Conservation (phyloP, 2,113 vertebrate genomes). For the Ciconia maguari region DNA sequence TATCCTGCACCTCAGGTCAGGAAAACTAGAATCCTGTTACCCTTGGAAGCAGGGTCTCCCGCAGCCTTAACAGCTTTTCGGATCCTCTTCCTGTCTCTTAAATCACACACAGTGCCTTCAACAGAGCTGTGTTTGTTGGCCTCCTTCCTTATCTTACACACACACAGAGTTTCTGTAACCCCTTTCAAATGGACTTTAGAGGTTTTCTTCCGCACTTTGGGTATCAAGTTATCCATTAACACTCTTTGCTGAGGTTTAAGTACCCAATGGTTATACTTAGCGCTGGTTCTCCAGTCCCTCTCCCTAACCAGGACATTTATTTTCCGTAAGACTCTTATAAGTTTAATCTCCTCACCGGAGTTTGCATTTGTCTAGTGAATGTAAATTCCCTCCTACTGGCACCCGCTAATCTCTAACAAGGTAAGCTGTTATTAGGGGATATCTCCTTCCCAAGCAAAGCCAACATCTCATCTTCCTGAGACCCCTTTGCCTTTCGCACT, state of each 20-base stretch:
- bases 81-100: background rate
- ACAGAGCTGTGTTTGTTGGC: conserved; percentile 10
- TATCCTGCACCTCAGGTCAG: background rate
- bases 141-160: conserved; percentile 39
- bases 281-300: background rate
- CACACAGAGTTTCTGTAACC: background rate
- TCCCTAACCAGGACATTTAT: conserved; percentile 42
- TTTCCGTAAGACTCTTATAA: conserved; percentile 27
- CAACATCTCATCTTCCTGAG: background rate
- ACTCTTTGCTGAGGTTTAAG: background rate
- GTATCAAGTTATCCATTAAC: conserved; percentile 34
- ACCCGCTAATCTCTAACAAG: background rate
- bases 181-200: conserved; percentile 2
- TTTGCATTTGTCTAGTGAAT: background rate
- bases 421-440: background rate
- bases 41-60: background rate
- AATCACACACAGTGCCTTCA: background rate
- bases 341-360: conserved; percentile 24
- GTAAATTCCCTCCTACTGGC: background rate
- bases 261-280: background rate
- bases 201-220: background rate
- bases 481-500: background rate
- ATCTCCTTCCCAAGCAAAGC: background rate
- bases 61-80: background rate
- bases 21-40: background rate